Evolutionary conservation across 2,113 vertebrate species (phyloP).

Genomic region (Pachyramphus minor): DNA sequence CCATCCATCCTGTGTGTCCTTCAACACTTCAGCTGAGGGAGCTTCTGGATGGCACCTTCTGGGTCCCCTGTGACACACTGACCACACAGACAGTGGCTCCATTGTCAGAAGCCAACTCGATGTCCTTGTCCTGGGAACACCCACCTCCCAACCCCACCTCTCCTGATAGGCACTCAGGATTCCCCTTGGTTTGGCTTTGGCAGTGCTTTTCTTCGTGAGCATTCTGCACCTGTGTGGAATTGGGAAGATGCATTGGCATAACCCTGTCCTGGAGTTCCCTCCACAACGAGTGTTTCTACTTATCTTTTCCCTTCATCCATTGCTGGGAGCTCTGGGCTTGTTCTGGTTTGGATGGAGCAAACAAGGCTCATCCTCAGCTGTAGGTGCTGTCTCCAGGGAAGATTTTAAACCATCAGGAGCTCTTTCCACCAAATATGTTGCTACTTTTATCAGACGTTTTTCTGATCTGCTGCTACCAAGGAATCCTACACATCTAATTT

Average conservation of each 20-base stretch:
- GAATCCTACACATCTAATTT: background rate
- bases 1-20: background rate
- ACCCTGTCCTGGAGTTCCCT: background rate
- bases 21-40: background rate
- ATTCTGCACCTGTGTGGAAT: background rate
- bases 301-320: background rate
- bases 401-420: background rate
- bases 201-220: background rate
- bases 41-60: background rate
- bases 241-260: background rate
- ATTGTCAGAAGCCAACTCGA: background rate
- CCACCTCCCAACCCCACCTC: background rate
- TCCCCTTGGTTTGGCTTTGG: background rate
- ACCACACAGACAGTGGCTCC: background rate
- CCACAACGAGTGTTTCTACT: background rate
- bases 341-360: background rate
- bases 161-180: too few relatives aligned
- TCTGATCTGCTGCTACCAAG: slow-evolving; percentile 6
- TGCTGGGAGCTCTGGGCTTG: background rate
- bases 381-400: background rate
- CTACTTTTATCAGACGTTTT: background rate
- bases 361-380: background rate
- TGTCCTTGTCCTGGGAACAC: background rate
- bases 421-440: background rate
- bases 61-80: background rate